Evolutionary conservation across 2,797 vertebrate genomes (phyloP).

Genomic region (Eurystomus glaucurus): DNA sequence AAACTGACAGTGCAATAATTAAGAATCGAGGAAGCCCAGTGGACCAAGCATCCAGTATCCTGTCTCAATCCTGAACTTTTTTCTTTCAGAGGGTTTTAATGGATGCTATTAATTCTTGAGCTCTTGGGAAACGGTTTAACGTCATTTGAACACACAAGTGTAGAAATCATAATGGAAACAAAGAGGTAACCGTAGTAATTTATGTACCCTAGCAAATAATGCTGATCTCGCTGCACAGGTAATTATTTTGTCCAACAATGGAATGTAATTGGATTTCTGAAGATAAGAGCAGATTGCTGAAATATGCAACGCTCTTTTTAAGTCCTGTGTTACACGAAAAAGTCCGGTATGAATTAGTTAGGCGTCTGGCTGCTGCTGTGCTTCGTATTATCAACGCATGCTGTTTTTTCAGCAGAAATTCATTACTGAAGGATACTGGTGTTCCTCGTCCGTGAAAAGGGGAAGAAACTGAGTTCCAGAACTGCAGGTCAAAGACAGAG

Average conservation of each 20-base stretch:
- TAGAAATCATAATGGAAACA: background rate
- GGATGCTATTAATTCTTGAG: background rate
- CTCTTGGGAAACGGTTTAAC: background rate
- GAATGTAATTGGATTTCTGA: background rate
- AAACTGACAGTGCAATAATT: background rate
- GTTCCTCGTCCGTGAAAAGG: background rate
- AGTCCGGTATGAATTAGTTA: background rate
- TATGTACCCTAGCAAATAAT: background rate
- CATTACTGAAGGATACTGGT: background rate
- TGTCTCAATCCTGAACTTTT: background rate
- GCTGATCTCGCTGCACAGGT: background rate
- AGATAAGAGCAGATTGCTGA: background rate
- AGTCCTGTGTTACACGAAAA: background rate
- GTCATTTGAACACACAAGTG: background rate
- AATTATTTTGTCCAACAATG: background rate
- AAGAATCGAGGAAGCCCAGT: background rate
- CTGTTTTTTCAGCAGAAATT: background rate
- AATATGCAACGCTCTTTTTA: background rate
- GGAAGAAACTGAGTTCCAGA: background rate
- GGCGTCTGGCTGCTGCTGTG: background rate
- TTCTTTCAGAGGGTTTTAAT: background rate
- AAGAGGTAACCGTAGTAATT: background rate
- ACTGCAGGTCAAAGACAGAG: background rate
- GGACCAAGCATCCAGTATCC: background rate
- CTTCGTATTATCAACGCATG: background rate